Conservation (phyloP, 2,113 vertebrate species). For the Hipposideros armiger region DNA sequence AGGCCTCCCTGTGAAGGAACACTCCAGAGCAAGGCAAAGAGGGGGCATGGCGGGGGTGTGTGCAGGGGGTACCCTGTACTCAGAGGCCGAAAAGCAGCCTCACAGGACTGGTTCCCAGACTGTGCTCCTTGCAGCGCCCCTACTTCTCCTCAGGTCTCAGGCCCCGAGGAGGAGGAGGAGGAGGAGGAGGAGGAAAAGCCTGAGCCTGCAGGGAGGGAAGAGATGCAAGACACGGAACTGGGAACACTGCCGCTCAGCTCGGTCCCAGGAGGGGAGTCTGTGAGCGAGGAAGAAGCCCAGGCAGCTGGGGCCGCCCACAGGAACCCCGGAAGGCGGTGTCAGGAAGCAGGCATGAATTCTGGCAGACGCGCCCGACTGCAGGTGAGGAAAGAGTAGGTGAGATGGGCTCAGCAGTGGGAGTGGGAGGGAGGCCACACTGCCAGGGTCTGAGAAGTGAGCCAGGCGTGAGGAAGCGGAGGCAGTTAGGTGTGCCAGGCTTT, state of each 20-base stretch:
- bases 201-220: background rate
- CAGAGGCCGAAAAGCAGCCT: background rate
- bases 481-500: background rate
- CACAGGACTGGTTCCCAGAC: background rate
- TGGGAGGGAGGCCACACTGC: background rate
- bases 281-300: background rate
- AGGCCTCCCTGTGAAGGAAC: background rate
- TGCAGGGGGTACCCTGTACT: background rate
- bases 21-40: background rate
- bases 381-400: background rate
- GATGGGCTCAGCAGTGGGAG: background rate
- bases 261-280: background rate
- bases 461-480: background rate
- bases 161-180: background rate
- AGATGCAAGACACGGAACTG: background rate
- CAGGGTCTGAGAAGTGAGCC: background rate
- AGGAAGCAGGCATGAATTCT: background rate
- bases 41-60: background rate
- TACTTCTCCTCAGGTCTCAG: background rate
- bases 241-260: background rate
- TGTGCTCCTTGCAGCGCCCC: background rate
- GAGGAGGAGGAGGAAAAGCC: background rate
- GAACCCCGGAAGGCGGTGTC: background rate
- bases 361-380: background rate
- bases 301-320: background rate